Base-by-base conservation (phyloP, 2,113 vertebrate genomes). In the Sinocyclocheilus grahami region DNA sequence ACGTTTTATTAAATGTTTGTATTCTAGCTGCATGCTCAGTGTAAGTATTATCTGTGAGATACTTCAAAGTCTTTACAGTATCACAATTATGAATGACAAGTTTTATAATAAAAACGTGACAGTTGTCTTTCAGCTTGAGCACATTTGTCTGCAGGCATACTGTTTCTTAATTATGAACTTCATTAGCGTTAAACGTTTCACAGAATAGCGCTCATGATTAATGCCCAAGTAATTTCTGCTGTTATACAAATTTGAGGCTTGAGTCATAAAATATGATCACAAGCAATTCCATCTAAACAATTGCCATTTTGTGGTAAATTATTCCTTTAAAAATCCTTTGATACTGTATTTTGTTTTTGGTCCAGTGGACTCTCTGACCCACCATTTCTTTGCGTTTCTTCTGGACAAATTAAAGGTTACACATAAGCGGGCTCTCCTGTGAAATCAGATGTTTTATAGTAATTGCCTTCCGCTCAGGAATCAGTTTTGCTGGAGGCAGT, bases 391-490 rank as follows among this genome's bases (percentile, higher is more conserved):
- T 0, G 27, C 9, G 0, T 63, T n/a, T 63, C 37, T 65, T 67
- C 48, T 48, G 13, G 37, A 46, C 8, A 67, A 82, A 48, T 65
- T 67, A 82, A 82, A 82, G 62, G 39, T 48, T 51, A 67, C 14
- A 18, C 39, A 82, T 27, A 20, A 82, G 67, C 14, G 39, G n/a
- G 37, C 39, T 67, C 42, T 60, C 5, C 22, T 39, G 85, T 86
- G 24, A 72, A 51, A 58, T 60, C 55, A 33, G 39, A 65, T 63
- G 65, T 65, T 77, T 65, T 65, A 48, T 76, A 51, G 62, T 58
- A 46, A 75, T 77, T 77, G 72, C 33, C 71, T 69, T 85, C 60
- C 55, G 22, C 20, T 51, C 83, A 77, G 77, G 42, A 42, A 53
- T 82, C 30, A 72, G 51, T 67, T 16, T 37, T 71, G 67, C 74